Base-by-base conservation (phyloP, 2,797 vertebrate species). In the Zalophus californianus region DNA sequence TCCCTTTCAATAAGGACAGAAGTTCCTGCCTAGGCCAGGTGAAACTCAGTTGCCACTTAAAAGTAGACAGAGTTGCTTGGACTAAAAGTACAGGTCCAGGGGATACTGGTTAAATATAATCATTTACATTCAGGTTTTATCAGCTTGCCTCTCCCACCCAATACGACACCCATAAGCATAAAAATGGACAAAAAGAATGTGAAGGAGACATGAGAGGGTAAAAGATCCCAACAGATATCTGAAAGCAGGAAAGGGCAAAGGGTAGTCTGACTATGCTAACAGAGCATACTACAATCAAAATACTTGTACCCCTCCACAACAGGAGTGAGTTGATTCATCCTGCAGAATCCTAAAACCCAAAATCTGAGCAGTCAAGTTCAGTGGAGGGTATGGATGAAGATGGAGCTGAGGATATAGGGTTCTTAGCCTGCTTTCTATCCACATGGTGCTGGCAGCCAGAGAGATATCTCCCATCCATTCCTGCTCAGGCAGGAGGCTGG, bases 91-190 rank as follows among this genome's bases (percentile, higher is more conserved):
- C 11, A 82, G 82, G 48, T 70, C n/a, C 32, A 54, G 38, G 21
- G 32, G 58, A 73, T 48, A 23, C 21, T 90, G 73, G 18, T 96
- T 91, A 91, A 88, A 91, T 68, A 91, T 5, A 72, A 48, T 64
- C 66, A 64, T n/a, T 80, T 50, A 86, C 77, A 18, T 88, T 93
- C 54, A 64, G 35, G 18, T 58, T 77, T 78, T 70, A 68, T 84
- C 35, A 75, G n/a, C 56, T 88, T 27, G 38, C 21, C 32, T 48
- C 70, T 92, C 35, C 32, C 48, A 93, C 13, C 56, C 21, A 10
- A 64, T 77, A 77, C 15, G 14, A 48, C 66, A 86, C 73, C 41
- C 44, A 32, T 32, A 85, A 88, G n/a, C 88, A 82, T 82, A 86
- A 94, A 90, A 88, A 54, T 13, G 13, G 48, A 83, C 66, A 80